Evolutionary conservation across 2,797 vertebrate species (phyloP).

Genomic region (Numenius phaeopus): DNA sequence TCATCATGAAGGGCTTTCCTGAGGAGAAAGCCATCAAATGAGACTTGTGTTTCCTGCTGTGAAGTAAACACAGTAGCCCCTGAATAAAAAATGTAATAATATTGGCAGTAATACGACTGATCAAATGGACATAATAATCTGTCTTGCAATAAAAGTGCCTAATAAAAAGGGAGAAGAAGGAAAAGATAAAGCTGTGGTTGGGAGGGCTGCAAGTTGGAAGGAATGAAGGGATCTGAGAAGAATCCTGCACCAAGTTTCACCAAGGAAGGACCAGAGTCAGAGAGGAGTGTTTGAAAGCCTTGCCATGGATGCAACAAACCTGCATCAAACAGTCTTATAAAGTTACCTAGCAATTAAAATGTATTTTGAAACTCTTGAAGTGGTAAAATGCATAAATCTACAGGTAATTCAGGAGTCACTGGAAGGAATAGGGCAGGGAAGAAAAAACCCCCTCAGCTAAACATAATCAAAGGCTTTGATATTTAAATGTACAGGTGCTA

Average conservation of each 20-base stretch:
- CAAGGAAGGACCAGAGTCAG: not conserved
- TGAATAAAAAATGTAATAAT: not conserved
- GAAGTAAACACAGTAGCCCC: not conserved
- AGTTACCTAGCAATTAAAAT: constrained; percentile 27
- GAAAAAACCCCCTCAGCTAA: constrained; percentile 28
- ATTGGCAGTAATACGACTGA: not conserved
- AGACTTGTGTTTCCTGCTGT: not conserved
- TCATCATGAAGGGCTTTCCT: not conserved
- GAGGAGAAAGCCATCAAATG: not conserved
- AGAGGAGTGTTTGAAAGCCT: not conserved
- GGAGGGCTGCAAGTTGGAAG: not conserved
- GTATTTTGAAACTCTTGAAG: constrained; percentile 13
- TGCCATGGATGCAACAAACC: not conserved
- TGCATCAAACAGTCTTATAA: not conserved
- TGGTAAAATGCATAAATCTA: constrained; percentile 36
- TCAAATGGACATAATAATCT: not conserved
- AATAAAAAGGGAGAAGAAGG: not conserved
- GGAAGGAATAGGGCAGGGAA: not conserved
- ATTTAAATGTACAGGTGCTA: constrained; percentile 47
- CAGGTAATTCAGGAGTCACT: not conserved
- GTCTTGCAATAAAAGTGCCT: not conserved
- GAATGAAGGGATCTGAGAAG: not conserved
- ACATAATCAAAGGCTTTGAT: constrained; percentile 42
- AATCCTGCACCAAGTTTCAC: not conserved
- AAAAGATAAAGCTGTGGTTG: not conserved